Conservation (phyloP, 2,888 invertebrate genomes). For the Euzophera pinguis region DNA sequence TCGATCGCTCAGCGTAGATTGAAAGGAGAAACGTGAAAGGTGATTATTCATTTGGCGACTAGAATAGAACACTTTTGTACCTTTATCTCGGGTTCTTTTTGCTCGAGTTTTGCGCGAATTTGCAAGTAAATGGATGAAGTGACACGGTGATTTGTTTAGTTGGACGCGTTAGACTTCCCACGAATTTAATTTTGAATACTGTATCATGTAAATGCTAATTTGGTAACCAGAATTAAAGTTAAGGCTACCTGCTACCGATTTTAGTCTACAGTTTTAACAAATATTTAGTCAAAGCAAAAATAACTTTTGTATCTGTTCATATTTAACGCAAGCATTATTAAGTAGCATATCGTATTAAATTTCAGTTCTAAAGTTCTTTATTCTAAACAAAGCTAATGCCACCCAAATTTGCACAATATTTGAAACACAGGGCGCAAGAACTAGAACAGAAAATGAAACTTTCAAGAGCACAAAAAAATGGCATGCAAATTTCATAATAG, state of each 20-base stretch:
- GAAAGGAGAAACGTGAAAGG: constrained; percentile 78
- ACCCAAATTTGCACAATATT: constrained; percentile 1
- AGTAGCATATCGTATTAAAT: no score
- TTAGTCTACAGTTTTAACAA: no score
- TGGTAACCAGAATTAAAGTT: constrained; percentile 22
- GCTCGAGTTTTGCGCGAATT: constrained; percentile 74
- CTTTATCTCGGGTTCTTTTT: constrained; percentile 73
- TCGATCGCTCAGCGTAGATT: constrained; percentile 74
- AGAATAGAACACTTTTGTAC: constrained; percentile 79
- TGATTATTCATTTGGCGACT: constrained; percentile 79
- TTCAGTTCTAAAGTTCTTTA: no score
- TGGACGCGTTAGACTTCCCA: constrained; percentile 62
- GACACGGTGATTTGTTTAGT: constrained; percentile 73
- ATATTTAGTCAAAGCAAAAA: no score
- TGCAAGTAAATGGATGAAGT: constrained; percentile 76
- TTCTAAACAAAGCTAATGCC: constrained; percentile 6
- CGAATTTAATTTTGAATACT: constrained; percentile 51
- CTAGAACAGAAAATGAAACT: constrained; percentile 30
- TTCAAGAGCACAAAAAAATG: constrained; percentile 58
- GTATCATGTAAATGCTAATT: constrained; percentile 36
- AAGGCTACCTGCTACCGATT: no score
- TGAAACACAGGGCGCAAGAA: constrained; percentile 29
- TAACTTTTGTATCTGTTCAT: no score
- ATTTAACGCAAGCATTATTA: no score
- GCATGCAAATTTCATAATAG: constrained; percentile 57